A percentile compares a stretch with the other conserved stretches of the same genome.
phyloP scores from a whole-genome alignment of 2,888 invertebrate species.

The Anticlea derivata region DNA sequence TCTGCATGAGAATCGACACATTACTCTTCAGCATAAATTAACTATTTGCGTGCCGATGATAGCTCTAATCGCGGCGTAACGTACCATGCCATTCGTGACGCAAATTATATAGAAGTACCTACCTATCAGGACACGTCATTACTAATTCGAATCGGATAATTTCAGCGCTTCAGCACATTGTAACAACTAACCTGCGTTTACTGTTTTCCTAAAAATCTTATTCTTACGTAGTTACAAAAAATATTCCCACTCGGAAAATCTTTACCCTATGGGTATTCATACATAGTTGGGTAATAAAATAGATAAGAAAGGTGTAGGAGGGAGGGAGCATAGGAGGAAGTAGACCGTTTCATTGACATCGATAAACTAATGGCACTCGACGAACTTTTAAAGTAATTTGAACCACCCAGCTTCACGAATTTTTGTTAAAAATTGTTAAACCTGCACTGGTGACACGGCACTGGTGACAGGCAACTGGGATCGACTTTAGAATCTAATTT shows the following conservation, averaged over 20 bases:
- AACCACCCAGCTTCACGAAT: neutral
- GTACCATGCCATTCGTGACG: conserved; percentile 21
- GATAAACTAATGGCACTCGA: conserved; percentile 2
- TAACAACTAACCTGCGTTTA: no score
- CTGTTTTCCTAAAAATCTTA: no score
- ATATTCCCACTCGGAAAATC: no score
- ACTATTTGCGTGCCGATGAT: conserved; percentile 25
- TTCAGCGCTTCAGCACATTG: no score
- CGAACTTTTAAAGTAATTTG: neutral
- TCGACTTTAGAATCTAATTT: neutral
- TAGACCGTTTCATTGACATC: neutral
- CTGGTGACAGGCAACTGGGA: neutral
- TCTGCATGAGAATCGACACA: conserved; percentile 3
- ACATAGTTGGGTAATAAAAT: conserved; percentile 8
- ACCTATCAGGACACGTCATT: conserved; percentile 6
- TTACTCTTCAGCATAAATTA: conserved; percentile 10
- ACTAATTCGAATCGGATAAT: no score
- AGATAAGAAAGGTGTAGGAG: neutral
- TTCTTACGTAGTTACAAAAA: no score
- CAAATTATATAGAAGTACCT: conserved; percentile 9
- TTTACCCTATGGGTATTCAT: no score
- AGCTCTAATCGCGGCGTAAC: conserved; percentile 17
- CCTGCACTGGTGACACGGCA: neutral
- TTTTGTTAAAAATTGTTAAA: neutral
- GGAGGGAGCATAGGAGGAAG: neutral